These are phyloP conservation scores for Plutella xylostella DNA, from an alignment of 2,888 invertebrate genomes.

Conservation along the genomic window DNA sequence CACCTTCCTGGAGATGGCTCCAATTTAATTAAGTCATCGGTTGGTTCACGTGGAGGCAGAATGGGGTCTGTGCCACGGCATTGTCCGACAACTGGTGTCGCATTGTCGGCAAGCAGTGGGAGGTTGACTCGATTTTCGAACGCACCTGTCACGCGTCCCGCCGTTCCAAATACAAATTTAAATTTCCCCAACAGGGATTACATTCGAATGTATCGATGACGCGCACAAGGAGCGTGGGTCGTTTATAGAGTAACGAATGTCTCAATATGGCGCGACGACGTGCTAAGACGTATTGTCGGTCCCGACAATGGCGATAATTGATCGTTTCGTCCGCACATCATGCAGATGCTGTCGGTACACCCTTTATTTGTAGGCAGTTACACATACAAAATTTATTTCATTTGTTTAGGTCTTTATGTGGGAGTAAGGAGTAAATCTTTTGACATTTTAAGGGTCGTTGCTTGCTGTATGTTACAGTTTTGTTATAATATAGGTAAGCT, in stretches of 20 bases:
- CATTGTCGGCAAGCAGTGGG: slow-evolving; percentile 61
- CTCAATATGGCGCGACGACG: slow-evolving; percentile 46
- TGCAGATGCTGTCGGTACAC: slow-evolving; percentile 51
- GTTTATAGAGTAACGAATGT: slow-evolving; percentile 26
- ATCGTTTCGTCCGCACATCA: slow-evolving; percentile 38
- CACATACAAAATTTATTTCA: slow-evolving; percentile 39
- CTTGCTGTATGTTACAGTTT: slow-evolving; percentile 12
- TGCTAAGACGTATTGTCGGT: slow-evolving; percentile 44
- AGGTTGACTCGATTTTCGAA: slow-evolving; percentile 48
- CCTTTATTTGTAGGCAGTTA: slow-evolving; percentile 31
- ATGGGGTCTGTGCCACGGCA: slow-evolving; percentile 33
- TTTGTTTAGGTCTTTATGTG: slow-evolving; percentile 40
- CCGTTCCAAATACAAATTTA: slow-evolving; percentile 29
- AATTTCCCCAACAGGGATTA: slow-evolving; percentile 25
- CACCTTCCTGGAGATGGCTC: slow-evolving; percentile 39
- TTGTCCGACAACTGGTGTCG: slow-evolving; percentile 32
- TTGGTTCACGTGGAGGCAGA: slow-evolving; percentile 49
- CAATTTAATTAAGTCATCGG: slow-evolving; percentile 62
- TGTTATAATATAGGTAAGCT: too few relatives aligned
- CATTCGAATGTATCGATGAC: slow-evolving; percentile 17
- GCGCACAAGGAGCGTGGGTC: slow-evolving; percentile 26
- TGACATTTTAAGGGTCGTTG: slow-evolving; percentile 31
- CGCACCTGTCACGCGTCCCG: slow-evolving; percentile 50
- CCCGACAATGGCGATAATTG: slow-evolving; percentile 58
- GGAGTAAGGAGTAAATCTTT: slow-evolving; percentile 42